Evolutionary conservation across 2,888 invertebrate species (phyloP).

Genomic region (Clistopyga incitator): DNA sequence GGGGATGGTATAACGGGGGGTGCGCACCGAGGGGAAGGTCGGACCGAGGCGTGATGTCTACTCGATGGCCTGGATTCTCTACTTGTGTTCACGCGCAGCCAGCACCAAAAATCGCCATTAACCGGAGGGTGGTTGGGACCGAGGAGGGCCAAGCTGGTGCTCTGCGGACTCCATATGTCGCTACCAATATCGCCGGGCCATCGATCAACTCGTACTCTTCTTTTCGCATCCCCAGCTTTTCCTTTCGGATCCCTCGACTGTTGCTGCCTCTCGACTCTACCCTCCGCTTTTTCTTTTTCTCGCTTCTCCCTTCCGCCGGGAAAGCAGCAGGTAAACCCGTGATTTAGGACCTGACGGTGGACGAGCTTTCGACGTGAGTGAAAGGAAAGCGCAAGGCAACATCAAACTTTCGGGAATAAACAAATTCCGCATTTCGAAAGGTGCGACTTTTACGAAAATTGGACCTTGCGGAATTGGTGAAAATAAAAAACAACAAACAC

Average conservation of each 20-base stretch:
- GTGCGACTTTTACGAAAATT: not conserved
- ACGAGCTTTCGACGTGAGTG: not conserved
- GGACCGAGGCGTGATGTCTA: slow-evolving; percentile 70
- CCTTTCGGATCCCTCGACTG: slow-evolving; percentile 51
- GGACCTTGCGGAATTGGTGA: not conserved
- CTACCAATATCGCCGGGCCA: slow-evolving; percentile 79
- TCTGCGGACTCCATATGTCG: slow-evolving; percentile 78
- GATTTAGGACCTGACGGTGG: slow-evolving; percentile 39
- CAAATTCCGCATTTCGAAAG: not conserved
- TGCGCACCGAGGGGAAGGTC: slow-evolving; percentile 34
- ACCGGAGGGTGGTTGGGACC: slow-evolving; percentile 61
- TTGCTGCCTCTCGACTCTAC: slow-evolving; percentile 6
- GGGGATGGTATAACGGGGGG: slow-evolving; percentile 42
- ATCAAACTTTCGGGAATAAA: not conserved
- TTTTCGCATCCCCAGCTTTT: slow-evolving; percentile 70
- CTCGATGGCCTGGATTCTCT: slow-evolving; percentile 13
- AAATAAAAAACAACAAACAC: too few species aligned
- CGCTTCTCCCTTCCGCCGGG: slow-evolving; percentile 17
- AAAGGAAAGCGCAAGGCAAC: not conserved
- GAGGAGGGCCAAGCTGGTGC: slow-evolving; percentile 71
- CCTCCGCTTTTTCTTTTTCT: slow-evolving; percentile 21
- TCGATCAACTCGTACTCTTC: slow-evolving; percentile 77
- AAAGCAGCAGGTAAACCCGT: slow-evolving; percentile 60
- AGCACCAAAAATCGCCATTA: slow-evolving; percentile 62
- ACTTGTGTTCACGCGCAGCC: slow-evolving; percentile 41